Base-by-base conservation (phyloP, 1,140 invertebrate species). In the Trachymyrmex septentrionalis region DNA sequence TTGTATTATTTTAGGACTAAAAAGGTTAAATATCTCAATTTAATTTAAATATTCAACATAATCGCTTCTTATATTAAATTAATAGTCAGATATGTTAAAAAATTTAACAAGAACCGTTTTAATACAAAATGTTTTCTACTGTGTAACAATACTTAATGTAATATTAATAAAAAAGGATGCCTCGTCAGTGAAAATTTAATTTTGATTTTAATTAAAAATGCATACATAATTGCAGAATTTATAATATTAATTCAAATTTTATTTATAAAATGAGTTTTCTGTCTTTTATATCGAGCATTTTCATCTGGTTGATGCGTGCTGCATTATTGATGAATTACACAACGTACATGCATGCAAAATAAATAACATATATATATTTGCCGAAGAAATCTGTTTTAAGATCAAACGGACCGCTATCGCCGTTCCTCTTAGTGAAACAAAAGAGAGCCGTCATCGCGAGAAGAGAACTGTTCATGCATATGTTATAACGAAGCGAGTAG, bases 401-500 rank as follows among this genome's bases (percentile, higher is more conserved):
- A 82, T 72, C 66, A 82, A 82, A 59, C 21, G 34, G 9, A 67
- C 16, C 66, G 12, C 50, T 30, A 14, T 34, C 76, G 48, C 16
- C 27, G 27, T 55, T 30, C 27, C 27, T 80, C 14, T 34, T 44
- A 12, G 34, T 3, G 21, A 72, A 82, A 82, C 78, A 82, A 82
- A 81, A 44, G 30, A 67, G 4, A 44, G 16, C 34, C 34, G 21
- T 81, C 78, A 81, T 81, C 50, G n/a, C 63, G 50, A 48, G 53
- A 1, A 53, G 50, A 16, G 72, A 80, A 82, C 16, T 53, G 12
- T 59, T 82, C 50, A 82, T 82, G 78, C 78, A 82, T 82, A 67
- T 67, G 24, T 82, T 82, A 82, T 82, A 72, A 82, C 66, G 24
- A 82, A 72, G 78, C 66, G 59, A 72, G 27, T 55, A 77, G 76